Evolutionary conservation across 2,888 invertebrate species (phyloP).

Genomic region (Polietes domitor): DNA sequence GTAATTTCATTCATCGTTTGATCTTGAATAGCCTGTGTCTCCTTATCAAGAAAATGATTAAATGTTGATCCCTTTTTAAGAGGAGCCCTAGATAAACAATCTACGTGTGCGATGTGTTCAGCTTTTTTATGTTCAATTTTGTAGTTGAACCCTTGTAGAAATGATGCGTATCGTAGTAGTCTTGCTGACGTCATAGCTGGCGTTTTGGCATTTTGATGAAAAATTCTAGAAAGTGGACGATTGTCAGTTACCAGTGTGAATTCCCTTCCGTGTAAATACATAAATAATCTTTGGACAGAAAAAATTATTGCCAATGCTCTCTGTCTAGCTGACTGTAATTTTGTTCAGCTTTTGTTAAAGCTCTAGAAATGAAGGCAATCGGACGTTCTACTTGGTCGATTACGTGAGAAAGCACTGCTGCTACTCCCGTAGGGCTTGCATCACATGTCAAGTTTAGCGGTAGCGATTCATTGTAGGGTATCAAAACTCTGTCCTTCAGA

Average conservation of each 20-base stretch:
- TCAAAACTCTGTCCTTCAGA: slow-evolving; percentile 31
- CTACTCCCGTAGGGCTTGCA: slow-evolving; percentile 43
- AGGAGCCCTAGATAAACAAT: slow-evolving; percentile 63
- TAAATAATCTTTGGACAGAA: slow-evolving; percentile 27
- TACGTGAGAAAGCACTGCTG: slow-evolving; percentile 34
- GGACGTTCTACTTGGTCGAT: slow-evolving; percentile 19
- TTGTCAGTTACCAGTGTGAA: slow-evolving; percentile 49
- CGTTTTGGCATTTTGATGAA: slow-evolving; percentile 41
- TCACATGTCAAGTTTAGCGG: slow-evolving; percentile 19
- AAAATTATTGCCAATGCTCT: slow-evolving; percentile 29
- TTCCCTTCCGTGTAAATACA: slow-evolving; percentile 17
- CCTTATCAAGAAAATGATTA: too few species aligned
- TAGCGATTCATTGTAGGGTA: slow-evolving; percentile 25
- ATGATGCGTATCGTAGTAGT: neutral
- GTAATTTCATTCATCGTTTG: neutral
- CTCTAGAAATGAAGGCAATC: too few species aligned
- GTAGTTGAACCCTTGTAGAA: slow-evolving; percentile 50
- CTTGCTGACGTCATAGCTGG: slow-evolving; percentile 3
- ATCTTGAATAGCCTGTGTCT: slow-evolving; percentile 4
- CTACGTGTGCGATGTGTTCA: slow-evolving; percentile 35
- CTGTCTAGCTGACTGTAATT: too few species aligned
- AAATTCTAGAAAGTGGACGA: too few species aligned
- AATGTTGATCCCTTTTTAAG: neutral
- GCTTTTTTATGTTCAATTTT: slow-evolving; percentile 45
- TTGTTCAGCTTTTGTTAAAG: too few species aligned